Evolutionary conservation across 2,888 invertebrate genomes (phyloP).

Genomic region (Stegana nigrithorax): DNA sequence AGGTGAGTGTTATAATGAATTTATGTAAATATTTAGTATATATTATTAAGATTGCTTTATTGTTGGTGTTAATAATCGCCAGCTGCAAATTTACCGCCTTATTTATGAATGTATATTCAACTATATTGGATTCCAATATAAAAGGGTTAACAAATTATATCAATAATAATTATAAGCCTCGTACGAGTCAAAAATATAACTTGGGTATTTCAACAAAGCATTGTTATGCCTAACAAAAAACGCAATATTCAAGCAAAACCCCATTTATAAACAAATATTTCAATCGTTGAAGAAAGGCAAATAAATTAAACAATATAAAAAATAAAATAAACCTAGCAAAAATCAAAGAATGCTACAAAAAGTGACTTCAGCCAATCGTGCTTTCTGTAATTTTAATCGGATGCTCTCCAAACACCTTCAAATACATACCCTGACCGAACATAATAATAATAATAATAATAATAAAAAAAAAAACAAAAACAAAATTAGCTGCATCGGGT

Average conservation of each 20-base stretch:
- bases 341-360: too few relatives aligned
- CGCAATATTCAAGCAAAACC: too few relatives aligned
- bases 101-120: background rate
- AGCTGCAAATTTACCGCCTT: background rate
- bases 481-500: background rate
- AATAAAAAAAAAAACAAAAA: background rate
- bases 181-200: background rate
- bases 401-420: too few relatives aligned
- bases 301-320: too few relatives aligned
- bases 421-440: too few relatives aligned
- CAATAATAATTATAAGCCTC: background rate
- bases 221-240: too few relatives aligned
- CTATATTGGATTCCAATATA: background rate
- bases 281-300: too few relatives aligned
- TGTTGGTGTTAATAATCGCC: background rate
- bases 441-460: too few relatives aligned
- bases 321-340: too few relatives aligned
- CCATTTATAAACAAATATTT: too few relatives aligned
- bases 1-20: too few relatives aligned
- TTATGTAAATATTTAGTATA: background rate
- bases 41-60: conserved; percentile 1
- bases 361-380: background rate
- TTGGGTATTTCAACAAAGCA: too few relatives aligned
- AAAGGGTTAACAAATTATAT: background rate
- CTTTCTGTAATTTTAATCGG: background rate